Evolutionary conservation across 2,113 vertebrate species (phyloP), one percentile per base, ranked within the genome.

Genomic region (Nibea coibor): DNA sequence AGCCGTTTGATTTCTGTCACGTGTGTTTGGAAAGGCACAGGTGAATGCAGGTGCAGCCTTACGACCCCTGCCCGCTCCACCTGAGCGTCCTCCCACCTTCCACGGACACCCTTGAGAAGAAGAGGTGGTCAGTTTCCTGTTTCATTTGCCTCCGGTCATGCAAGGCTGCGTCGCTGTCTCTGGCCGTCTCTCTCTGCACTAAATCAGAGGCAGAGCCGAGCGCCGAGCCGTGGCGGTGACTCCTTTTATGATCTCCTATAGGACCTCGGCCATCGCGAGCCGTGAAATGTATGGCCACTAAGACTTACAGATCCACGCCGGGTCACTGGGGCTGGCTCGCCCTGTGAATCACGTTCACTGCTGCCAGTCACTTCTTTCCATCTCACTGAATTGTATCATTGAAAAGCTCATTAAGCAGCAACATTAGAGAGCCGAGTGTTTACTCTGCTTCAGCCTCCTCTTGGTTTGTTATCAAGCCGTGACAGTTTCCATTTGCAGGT

Each of bases 401-500:
- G 88, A 83, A 88, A 91, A 91, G 22, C 87, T 92, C 87, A 91
- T 93, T 91, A 92, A 74, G 83, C 78, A 59, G 78, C 89, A 42
- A 71, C 84, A 82, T 85, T 71, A 74, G 69, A 84, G 82, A 69
- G 84, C 84, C 78, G 17, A 62, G 75, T 87, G 87, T 93, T 90
- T 87, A 85, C 86, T 89, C 90, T 82, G 75, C 82, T 85, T 86
- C 85, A 77, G 24, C 75, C 69, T 89, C 78, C 87, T 87, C 79
- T 15, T 51, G 87, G 86, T 89, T 84, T 85, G 87, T 89, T 91
- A 92, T 92, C 90, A 82, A 80, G 87, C 87, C 81, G 75, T 93
- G 90, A 92, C 90, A 92, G 86, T 82, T 88, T 88, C 86, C 83
- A 88, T 91, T 92, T 91, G 89, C 89, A 92, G 87, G 83, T 93